Base-by-base conservation (phyloP, 2,797 vertebrate genomes). In the Odontamblyopus rebecca region DNA sequence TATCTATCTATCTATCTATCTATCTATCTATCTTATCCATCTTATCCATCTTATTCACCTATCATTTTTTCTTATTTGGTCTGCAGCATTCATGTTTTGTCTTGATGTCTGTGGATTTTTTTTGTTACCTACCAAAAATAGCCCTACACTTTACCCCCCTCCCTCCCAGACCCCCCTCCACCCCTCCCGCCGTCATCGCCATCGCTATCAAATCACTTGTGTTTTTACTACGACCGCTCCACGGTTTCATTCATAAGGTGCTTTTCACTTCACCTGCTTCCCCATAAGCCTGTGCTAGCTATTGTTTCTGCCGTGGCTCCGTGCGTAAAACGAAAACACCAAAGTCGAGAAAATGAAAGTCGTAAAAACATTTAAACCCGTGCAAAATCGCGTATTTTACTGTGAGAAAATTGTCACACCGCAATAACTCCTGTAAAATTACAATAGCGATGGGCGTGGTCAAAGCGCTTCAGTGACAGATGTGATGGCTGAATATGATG, bases 211-310 rank as follows among this genome's bases (percentile, higher is more conserved):
- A 93, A 93, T 93, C 90, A 92, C 90, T 90, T 91, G 89, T 93
- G 93, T 92, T 91, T 93, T 93, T 94, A 94, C 92, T 94, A 94
- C 93, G 89, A 84, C 90, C 88, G 91, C 89, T 92, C 90, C 91
- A 93, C 85, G 90, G 89, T 93, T 94, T 94, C 94, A 95, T 95
- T 95, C 94, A 95, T 94, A 91, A 93, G 92, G 91, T 92, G 90
- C 90, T 92, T 90, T 92, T 91, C 90, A 88, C 91, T 92, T 92
- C 92, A 93, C 91, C 93, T 91, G 91, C 93, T 65, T 87, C 87
- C 86, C 89, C 81, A 30, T 78, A 81, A 76, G 69, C 82, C 80
- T 80, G 67, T 32, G 65, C 65, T 53, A 44, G 27, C 48, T 81
- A 90, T 90, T 92, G 89, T 91, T 85, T 80, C 50, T 41, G 29